A percentile compares a stretch with the other conserved stretches of the same genome.
phyloP scores from a whole-genome alignment of 2,797 vertebrate genomes.

The Anguilla obscura region DNA sequence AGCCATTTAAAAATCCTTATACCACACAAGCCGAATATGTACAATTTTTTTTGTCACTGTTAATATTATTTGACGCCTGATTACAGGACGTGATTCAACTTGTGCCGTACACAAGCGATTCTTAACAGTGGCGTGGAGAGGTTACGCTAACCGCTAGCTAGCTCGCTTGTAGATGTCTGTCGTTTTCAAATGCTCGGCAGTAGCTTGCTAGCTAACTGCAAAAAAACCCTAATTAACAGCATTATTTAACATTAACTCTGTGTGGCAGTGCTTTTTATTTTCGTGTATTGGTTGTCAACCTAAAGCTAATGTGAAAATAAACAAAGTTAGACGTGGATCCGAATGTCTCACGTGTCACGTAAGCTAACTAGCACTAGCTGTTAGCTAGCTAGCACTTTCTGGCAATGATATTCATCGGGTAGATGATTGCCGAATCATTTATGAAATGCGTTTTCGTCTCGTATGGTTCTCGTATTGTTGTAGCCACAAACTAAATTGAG shows the following conservation, averaged over 20 bases:
- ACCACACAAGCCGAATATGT: not conserved
- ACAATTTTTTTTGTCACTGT: not conserved
- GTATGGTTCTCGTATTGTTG: not conserved
- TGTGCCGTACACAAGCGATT: not conserved
- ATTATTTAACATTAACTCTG: not conserved
- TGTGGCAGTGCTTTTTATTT: not conserved
- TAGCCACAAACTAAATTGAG: not conserved
- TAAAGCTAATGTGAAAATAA: not conserved
- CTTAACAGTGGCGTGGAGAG: not conserved
- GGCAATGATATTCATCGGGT: not conserved
- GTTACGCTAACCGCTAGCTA: conserved; percentile 1
- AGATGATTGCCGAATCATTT: not conserved
- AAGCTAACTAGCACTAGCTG: not conserved
- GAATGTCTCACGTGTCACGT: conserved; percentile 15
- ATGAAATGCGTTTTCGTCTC: not conserved
- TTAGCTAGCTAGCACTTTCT: not conserved
- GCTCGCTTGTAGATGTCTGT: not conserved
- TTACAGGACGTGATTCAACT: not conserved
- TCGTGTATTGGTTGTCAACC: not conserved
- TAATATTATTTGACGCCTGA: not conserved
- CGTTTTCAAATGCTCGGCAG: not conserved
- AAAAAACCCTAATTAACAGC: not conserved
- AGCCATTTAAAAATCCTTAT: not conserved
- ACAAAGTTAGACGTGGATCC: not conserved
- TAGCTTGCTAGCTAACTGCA: not conserved